Evolutionary conservation across 1,140 invertebrate species (phyloP).

Genomic region (Gonatopus flavifemur): DNA sequence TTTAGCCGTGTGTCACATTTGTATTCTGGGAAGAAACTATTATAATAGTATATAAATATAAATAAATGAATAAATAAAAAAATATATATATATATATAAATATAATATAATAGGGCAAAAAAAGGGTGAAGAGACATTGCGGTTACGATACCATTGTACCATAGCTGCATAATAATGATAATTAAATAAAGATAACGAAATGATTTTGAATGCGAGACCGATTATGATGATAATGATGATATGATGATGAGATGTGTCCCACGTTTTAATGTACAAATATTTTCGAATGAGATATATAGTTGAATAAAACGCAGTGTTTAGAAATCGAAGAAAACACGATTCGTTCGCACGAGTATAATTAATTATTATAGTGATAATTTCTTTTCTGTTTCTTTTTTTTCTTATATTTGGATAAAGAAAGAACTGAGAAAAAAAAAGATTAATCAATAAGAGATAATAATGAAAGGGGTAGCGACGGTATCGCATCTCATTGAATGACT

Average conservation of each 20-base stretch:
- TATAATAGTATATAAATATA: constrained; percentile 12
- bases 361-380: constrained; percentile 19
- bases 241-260: too few relatives aligned
- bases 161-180: constrained; percentile 52
- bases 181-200: constrained; percentile 51
- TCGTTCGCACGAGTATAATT: constrained; percentile 36
- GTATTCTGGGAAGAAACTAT: too few relatives aligned
- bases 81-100: constrained; percentile 13
- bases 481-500: constrained; percentile 19
- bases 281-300: constrained; percentile 55
- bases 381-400: too few relatives aligned
- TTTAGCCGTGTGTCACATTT: constrained; percentile 22
- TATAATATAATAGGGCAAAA: constrained; percentile 22
- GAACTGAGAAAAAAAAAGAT: constrained; percentile 5
- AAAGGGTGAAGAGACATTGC: constrained; percentile 49
- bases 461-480: constrained; percentile 7
- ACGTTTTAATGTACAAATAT: constrained; percentile 59
- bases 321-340: constrained; percentile 36
- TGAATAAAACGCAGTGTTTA: constrained; percentile 54
- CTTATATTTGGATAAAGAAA: constrained; percentile 19
- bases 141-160: constrained; percentile 52
- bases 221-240: too few relatives aligned
- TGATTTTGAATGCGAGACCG: constrained; percentile 49
- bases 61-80: constrained; percentile 19
- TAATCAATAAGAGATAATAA: background rate